Evolutionary conservation across 2,113 vertebrate species (phyloP).

Genomic region (Setophaga petechia): DNA sequence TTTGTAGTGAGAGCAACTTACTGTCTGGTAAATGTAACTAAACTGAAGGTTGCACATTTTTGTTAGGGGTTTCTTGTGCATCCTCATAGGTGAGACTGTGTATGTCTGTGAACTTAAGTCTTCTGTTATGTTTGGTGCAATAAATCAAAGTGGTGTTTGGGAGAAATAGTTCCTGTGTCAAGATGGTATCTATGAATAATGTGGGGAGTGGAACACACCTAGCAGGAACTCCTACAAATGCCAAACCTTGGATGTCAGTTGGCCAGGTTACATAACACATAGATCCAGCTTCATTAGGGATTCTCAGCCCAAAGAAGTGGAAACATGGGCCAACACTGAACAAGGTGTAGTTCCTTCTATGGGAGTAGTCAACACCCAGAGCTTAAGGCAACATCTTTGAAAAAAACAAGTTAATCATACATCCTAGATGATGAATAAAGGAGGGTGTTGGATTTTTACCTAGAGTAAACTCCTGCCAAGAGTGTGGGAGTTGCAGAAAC

Average conservation of each 20-base stretch:
- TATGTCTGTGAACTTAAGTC: not conserved
- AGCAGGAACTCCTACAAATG: not conserved
- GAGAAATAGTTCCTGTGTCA: not conserved
- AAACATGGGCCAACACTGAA: not conserved
- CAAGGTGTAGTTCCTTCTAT: not conserved
- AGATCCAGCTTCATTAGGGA: not conserved
- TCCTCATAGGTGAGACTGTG: fast-evolving
- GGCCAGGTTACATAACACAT: not conserved
- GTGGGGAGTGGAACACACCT: not conserved
- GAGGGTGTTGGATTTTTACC: not conserved
- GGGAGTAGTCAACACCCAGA: not conserved
- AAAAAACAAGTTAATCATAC: not conserved
- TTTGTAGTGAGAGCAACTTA: not conserved
- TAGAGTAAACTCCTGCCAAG: not conserved
- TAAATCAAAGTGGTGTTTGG: not conserved
- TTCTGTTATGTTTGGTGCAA: not conserved
- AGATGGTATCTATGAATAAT: not conserved
- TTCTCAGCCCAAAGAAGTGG: not conserved
- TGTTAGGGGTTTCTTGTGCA: not conserved
- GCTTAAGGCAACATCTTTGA: not conserved
- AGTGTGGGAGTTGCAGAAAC: conserved; percentile 1
- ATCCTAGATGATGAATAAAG: not conserved
- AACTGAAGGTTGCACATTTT: not conserved
- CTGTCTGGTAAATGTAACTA: not conserved
- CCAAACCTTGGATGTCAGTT: not conserved